A percentile compares a stretch with the other conserved stretches of the same genome.
phyloP scores from a whole-genome alignment of 1,140 invertebrate genomes.

The Metaphire vulgaris region DNA sequence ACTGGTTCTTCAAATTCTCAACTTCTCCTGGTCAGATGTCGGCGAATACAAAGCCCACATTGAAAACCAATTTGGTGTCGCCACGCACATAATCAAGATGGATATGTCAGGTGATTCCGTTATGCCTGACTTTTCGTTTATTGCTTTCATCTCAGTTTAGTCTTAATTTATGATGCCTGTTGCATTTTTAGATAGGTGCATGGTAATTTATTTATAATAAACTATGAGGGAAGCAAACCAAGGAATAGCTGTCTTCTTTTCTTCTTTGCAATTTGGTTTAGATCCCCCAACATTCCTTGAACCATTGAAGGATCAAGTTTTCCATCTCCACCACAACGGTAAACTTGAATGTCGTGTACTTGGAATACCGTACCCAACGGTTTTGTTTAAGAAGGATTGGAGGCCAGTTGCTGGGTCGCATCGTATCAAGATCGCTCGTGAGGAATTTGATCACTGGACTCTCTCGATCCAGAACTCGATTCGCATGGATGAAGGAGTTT shows the following conservation, averaged over 20 bases:
- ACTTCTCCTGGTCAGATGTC: constrained; percentile 61
- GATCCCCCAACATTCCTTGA: constrained; percentile 85
- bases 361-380: constrained; percentile 82
- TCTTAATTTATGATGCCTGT: not conserved
- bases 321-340: constrained; percentile 58
- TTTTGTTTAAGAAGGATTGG: constrained; percentile 85
- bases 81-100: constrained; percentile 70
- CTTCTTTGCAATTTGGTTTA: constrained; percentile 33
- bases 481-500: constrained; percentile 81
- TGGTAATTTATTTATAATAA: no score
- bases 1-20: constrained; percentile 40
- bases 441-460: constrained; percentile 72
- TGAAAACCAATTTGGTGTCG: constrained; percentile 81
- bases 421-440: constrained; percentile 34
- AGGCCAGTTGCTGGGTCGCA: constrained; percentile 40
- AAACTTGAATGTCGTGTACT: constrained; percentile 75
- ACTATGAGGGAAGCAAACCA: no score
- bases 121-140: not conserved
- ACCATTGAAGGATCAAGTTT: constrained; percentile 71
- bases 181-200: no score
- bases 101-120: constrained; percentile 63
- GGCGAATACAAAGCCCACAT: constrained; percentile 89
- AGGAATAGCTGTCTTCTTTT: not conserved
- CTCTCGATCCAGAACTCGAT: constrained; percentile 79
- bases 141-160: not conserved